Evolutionary conservation across 2,113 vertebrate species (phyloP).

Genomic region (Orientallactaga bullata): DNA sequence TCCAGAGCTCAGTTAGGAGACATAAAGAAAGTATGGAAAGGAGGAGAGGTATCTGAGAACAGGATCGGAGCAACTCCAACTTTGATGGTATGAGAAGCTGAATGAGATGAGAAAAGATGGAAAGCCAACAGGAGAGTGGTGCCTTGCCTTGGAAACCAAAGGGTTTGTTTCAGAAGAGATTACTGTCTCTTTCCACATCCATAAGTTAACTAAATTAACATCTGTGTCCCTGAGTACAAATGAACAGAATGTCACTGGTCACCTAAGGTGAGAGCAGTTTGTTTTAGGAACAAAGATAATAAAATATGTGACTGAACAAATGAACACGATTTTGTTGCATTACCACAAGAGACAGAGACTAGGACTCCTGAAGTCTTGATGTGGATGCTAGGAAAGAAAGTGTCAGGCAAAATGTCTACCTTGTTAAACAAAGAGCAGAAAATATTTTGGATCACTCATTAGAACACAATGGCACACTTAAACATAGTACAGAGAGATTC

Average conservation of each 20-base stretch:
- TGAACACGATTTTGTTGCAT: neutral
- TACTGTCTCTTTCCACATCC: neutral
- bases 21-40: neutral
- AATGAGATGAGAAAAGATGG: neutral
- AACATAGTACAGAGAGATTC: neutral
- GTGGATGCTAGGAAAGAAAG: neutral
- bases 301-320: neutral
- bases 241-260: neutral
- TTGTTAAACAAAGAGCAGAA: conserved; percentile 5
- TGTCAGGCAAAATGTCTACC: neutral
- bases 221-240: neutral
- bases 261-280: neutral
- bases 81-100: neutral
- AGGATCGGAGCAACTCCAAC: neutral
- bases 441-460: conserved; percentile 8
- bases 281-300: neutral
- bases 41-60: neutral
- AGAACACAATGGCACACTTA: neutral
- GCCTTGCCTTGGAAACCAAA: neutral
- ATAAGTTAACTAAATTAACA: neutral
- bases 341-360: neutral
- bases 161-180: neutral
- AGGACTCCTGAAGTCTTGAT: neutral
- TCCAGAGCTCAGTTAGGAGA: neutral
- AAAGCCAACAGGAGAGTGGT: neutral